phyloP scores from a whole-genome alignment of 2,797 vertebrate species.

The Aphelocoma californica region DNA sequence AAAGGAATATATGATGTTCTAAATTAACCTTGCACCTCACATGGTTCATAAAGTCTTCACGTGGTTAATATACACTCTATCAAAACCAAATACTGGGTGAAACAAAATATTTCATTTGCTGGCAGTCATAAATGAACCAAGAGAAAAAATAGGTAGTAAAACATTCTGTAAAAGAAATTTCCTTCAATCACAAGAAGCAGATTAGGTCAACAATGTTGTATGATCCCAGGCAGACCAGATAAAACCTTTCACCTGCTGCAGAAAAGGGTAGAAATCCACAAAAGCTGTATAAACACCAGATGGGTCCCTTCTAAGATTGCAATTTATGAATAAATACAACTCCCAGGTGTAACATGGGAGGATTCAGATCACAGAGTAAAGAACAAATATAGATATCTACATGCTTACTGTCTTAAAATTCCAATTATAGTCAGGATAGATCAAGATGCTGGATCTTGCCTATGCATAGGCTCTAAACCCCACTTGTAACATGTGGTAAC shows the following conservation, averaged over 20 bases:
- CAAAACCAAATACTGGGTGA: neutral
- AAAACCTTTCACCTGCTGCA: neutral
- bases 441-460: neutral
- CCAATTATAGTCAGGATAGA: neutral
- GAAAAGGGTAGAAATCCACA: neutral
- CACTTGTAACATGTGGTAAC: neutral
- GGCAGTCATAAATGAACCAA: neutral
- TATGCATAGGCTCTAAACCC: neutral
- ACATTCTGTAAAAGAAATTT: neutral
- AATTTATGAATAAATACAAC: neutral
- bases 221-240: neutral
- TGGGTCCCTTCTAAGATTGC: neutral
- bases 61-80: neutral
- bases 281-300: neutral
- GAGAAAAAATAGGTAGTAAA: neutral
- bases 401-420: neutral
- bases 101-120: neutral
- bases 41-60: neutral
- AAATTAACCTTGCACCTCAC: neutral
- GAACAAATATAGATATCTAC: neutral
- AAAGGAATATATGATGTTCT: neutral
- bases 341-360: neutral
- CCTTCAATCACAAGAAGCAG: neutral
- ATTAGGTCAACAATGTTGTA: neutral
- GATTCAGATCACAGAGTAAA: neutral